A percentile compares a stretch with the other conserved stretches of the same genome.
These are phyloP conservation scores for Apeira syringaria DNA, from an alignment of 2,888 invertebrate species.

Conservation along the genomic window DNA sequence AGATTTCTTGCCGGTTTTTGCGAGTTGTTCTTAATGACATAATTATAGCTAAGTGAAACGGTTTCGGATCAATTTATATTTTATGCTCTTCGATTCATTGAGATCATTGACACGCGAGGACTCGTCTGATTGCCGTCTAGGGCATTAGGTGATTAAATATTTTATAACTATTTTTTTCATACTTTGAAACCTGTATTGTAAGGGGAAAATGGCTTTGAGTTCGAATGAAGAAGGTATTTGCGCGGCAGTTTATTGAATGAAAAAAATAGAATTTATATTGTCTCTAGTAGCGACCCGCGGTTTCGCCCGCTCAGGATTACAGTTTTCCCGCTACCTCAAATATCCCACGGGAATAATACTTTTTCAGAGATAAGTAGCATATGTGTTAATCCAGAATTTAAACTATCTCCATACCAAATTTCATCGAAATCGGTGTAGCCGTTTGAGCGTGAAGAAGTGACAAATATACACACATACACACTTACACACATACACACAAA, in stretches of 20 bases:
- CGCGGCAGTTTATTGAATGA: neutral
- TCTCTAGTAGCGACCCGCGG: no score
- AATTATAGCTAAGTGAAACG: slow-evolving; percentile 24
- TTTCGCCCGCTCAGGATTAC: no score
- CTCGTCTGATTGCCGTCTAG: slow-evolving; percentile 18
- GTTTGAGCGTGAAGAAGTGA: no score
- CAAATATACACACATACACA: no score
- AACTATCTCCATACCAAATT: no score
- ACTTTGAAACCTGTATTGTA: slow-evolving; percentile 1
- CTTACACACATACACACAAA: no score
- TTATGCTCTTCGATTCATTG: slow-evolving; percentile 13
- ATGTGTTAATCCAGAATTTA: no score
- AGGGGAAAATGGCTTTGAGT: neutral
- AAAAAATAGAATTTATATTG: no score
- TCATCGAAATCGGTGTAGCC: no score
- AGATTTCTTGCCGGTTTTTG: slow-evolving; percentile 15
- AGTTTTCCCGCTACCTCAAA: no score
- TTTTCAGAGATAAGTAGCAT: no score
- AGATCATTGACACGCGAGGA: slow-evolving; percentile 23
- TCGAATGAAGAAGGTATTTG: neutral
- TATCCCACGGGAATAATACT: no score
- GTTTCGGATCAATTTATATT: slow-evolving; percentile 23
- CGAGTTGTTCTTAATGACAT: slow-evolving; percentile 21
- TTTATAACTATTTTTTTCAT: neutral
- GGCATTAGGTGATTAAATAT: slow-evolving; percentile 3